Evolutionary conservation across 2,888 invertebrate species (phyloP).

Genomic region (Acanthopleura granulata): DNA sequence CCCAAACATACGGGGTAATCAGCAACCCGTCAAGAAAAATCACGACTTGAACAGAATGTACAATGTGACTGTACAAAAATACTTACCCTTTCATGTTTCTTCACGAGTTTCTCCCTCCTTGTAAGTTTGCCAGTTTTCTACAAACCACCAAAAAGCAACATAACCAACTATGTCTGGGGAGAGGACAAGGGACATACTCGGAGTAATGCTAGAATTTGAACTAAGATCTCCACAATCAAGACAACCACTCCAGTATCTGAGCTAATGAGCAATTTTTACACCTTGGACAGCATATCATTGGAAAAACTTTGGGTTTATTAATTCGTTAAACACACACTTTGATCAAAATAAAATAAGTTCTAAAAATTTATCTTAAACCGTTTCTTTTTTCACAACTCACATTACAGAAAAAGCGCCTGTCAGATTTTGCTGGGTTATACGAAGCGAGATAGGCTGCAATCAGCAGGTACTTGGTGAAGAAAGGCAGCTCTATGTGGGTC

Average conservation of each 20-base stretch:
- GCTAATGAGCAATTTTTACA: no score
- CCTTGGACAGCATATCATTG: no score
- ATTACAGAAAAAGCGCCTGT: constrained; percentile 88
- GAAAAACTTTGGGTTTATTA: no score
- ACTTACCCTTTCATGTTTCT: constrained; percentile 62
- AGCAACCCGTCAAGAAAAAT: no score
- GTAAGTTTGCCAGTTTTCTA: constrained; percentile 40
- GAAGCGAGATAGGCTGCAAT: constrained; percentile 94
- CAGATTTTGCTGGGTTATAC: constrained; percentile 90
- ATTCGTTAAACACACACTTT: background rate
- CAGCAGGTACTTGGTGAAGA: constrained; percentile 88
- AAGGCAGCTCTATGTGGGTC: constrained; percentile 77
- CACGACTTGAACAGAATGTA: no score
- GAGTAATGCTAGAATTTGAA: no score
- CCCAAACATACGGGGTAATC: no score
- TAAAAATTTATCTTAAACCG: background rate
- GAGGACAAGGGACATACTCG: no score
- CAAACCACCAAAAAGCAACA: background rate
- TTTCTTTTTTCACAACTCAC: constrained; percentile 34
- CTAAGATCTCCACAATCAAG: no score
- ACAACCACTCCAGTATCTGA: no score
- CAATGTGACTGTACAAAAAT: background rate
- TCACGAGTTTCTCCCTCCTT: constrained; percentile 41
- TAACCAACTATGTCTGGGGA: no score
- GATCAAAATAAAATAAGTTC: background rate